phyloP scores from a whole-genome alignment of 30 jellyfish, hydroid and myxozoan genomes.

The Pseudorhiza aurosa region DNA sequence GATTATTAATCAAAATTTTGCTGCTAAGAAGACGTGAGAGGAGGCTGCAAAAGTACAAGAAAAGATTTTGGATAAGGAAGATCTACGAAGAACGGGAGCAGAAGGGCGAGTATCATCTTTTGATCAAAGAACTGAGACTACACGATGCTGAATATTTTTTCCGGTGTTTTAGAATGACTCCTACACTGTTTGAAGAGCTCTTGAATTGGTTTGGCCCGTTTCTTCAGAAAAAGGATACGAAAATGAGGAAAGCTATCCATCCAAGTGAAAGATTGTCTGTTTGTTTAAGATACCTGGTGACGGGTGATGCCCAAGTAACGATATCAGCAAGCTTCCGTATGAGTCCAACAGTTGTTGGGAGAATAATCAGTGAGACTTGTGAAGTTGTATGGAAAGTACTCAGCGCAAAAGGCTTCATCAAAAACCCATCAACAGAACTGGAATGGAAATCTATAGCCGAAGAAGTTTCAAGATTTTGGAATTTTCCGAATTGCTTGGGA shows the following conservation, averaged over 20 bases:
- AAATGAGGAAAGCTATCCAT: constrained; percentile 33
- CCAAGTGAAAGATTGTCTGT: constrained; percentile 26
- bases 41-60: constrained; percentile 36
- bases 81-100: constrained; percentile 29
- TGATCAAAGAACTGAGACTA: constrained; percentile 7
- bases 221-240: constrained; percentile 12
- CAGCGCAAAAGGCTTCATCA: not conserved
- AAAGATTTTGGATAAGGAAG: constrained; percentile 46
- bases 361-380: constrained; percentile 2
- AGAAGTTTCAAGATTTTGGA: constrained; percentile 7
- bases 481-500: constrained; percentile 41
- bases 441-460: constrained; percentile 18
- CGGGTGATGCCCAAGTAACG: constrained; percentile 44
- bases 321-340: constrained; percentile 8
- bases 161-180: not conserved
- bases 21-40: constrained; percentile 38
- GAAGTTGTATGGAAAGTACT: constrained; percentile 25
- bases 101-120: constrained; percentile 42
- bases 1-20: no score
- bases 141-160: constrained; percentile 3
- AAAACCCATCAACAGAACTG: constrained; percentile 10
- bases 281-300: constrained; percentile 31
- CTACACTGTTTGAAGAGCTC: constrained; percentile 13
- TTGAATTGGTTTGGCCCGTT: not conserved
- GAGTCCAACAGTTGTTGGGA: constrained; percentile 3